Percentiles rank a stretch among this genome's conserved stretches.
phyloP scores from a whole-genome alignment of 37 sponge, comb jelly and placozoan genomes.

The Eunapius fragilis region DNA sequence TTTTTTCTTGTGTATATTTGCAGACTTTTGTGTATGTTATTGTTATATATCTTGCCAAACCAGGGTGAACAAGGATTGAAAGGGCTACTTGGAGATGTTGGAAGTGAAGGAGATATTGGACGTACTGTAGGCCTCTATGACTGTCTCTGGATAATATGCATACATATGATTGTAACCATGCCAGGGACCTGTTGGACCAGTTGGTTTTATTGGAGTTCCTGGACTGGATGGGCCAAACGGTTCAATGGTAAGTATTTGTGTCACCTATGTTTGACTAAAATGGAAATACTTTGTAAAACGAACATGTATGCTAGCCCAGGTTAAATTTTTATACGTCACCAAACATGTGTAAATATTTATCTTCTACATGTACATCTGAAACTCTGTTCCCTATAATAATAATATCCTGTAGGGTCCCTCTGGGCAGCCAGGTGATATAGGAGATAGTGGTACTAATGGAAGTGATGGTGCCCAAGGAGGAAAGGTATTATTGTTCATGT shows the following conservation, averaged over 20 bases:
- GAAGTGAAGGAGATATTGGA: neutral
- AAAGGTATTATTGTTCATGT: neutral
- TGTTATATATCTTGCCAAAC: neutral
- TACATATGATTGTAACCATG: neutral
- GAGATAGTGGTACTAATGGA: constrained; percentile 19
- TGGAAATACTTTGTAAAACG: no score
- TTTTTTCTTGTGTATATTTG: neutral
- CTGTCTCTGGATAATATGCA: neutral
- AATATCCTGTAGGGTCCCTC: neutral
- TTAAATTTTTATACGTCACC: no score
- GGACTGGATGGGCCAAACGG: constrained; percentile 2
- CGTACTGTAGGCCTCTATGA: neutral
- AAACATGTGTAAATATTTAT: no score
- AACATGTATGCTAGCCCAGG: no score
- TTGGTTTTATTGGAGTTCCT: neutral
- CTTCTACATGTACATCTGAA: no score
- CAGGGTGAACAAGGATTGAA: neutral
- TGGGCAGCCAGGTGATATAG: neutral
- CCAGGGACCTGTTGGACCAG: constrained; percentile 7
- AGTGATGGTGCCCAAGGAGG: constrained; percentile 13
- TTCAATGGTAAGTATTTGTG: constrained; percentile 9
- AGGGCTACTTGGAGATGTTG: neutral
- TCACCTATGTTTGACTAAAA: no score
- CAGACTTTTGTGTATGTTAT: no score
- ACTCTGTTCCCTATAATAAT: no score